Evolutionary conservation across 2,888 invertebrate genomes (phyloP), one percentile per base, ranked within the genome.

Genomic region (Epistrophe grossulariae): DNA sequence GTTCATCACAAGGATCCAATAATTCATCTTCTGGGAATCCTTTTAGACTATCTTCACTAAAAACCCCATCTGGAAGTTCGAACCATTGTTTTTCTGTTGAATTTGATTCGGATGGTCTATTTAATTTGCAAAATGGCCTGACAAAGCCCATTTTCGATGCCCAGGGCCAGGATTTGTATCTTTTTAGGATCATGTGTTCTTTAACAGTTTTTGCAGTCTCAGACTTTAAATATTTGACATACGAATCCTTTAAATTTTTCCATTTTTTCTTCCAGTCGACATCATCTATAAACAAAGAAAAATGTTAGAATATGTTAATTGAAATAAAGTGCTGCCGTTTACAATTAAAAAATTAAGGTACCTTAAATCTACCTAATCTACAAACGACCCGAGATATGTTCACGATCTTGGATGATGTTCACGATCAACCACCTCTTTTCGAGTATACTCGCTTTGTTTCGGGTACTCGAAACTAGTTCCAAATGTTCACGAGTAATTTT

Each of bases 241-340:
- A 70, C 0, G 40, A 55, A 24, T 70, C 70, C 3, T 55, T 52
- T 5, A 70, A 17, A 13, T 55, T 70, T 28, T 55, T 70, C 40
- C 40, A 70, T 70, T 70, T 70, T 43, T 55, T 70, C 55, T 70
- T 70, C 52, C 70, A 70, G 2, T 52, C 55, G 24, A 40, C 19
- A 28, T 35, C 8, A 45, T 8, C 70, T 70, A 15, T 10, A 55
- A 70, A 7, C 1, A 40, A 38, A 38, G 17, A 43, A 11, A 38
- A 5, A 28, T n/a, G n/a, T n/a, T n/a, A n/a, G n/a, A n/a, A n/a
- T n/a, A n/a, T n/a, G n/a, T n/a, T n/a, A n/a, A n/a, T 28, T 28
- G 28, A 2, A 28, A 28, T 28, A 28, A 28, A 28, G 28, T 4
- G 28, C 28, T 2, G 28, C n/a, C n/a, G n/a, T n/a, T n/a, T n/a